Evolutionary conservation across 2,888 invertebrate genomes (phyloP), one percentile per base, ranked within the genome.

Genomic region (Stegophylla sp.): DNA sequence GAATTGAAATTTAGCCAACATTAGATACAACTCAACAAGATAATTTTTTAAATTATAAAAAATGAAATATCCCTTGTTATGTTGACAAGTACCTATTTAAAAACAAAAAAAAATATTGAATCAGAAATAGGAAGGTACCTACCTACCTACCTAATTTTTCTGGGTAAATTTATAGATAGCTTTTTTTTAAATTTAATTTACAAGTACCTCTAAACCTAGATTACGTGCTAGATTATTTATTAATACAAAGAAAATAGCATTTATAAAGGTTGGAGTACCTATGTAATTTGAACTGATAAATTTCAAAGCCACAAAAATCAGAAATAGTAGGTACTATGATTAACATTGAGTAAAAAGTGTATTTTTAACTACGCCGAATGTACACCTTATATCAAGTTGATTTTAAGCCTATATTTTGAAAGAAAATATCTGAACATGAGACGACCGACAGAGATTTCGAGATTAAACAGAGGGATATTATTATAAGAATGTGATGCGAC

Each of bases 1-100:
- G 63, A 45, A 61, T 61, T 45, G 9, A 61, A 73, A 74, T 51
- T 63, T 17, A 12, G 34, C 23, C 12, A 63, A 74, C 17, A 17
- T 51, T 9, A 20, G 15, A 13, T 41, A 41, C 5, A 59, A 59
- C 45, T 56, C 13, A 13, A 45, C 10, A 9, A 9, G 43, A 61
- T 5, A 45, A 26, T 61, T 56, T 56, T 0, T 56, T 56, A 9
- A 1, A 9, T 23, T 1, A 34, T 5, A 5, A 34, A 7, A 7
- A 5, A 34, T 34, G 34, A 34, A 34, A 34, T 34, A 34, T 7
- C 3, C 3, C 34, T 34, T 34, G 34, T 34, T 7, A 34, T 34
- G 34, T 34, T 34, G 7, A 34, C 34, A 34, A n/a, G 34, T 34
- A 5, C 7, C 3, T 34, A 34, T 3, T 5, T 34, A 34, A 34